Evolutionary conservation across 2,797 vertebrate species (phyloP), one percentile per base, ranked within the genome.

Genomic region (Benthosema pterotum): DNA sequence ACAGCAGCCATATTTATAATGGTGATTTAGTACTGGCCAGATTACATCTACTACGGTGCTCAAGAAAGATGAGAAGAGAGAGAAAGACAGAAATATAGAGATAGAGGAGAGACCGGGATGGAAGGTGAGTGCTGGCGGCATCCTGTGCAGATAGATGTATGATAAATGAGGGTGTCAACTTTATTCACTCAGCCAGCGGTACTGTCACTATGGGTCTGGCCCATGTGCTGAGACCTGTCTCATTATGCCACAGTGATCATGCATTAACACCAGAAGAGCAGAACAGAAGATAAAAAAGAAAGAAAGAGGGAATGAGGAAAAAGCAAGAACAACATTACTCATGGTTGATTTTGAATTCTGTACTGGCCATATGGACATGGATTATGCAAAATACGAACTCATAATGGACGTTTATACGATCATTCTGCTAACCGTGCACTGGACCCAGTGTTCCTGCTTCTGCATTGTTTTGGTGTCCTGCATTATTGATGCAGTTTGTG

Each of bases 91-190:
- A 49, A 42, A 43, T 65, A 65, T 52, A 57, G 13, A 57, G 32
- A 65, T 51, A 58, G 52, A 65, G 15, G 57, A 48, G 38, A 54
- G 53, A n/a, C 17, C n/a, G 55, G 49, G 60, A 56, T 14, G 51
- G 71, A 67, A 49, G 50, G 38, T 8, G 53, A 63, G 67, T 70
- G 76, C 52, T 47, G 65, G 65, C 77, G 70, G 75, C 63, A 69
- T 83, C 63, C 70, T 65, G 76, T 25, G 22, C 75, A 71, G 75
- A 69, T 76, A 71, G 75, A 69, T 70, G 32, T 60, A 76, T 89
- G 88, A 90, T 89, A 79, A 86, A 89, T 78, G 82, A 86, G 74
- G 72, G 79, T 84, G 83, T 87, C 87, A 86, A 68, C 57, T 74
- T 69, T 59, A 71, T 69, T 79, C 85, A 80, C 62, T 73, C 68